Base-by-base conservation (phyloP, 2,888 invertebrate species). In the Agriopis leucophaearia region DNA sequence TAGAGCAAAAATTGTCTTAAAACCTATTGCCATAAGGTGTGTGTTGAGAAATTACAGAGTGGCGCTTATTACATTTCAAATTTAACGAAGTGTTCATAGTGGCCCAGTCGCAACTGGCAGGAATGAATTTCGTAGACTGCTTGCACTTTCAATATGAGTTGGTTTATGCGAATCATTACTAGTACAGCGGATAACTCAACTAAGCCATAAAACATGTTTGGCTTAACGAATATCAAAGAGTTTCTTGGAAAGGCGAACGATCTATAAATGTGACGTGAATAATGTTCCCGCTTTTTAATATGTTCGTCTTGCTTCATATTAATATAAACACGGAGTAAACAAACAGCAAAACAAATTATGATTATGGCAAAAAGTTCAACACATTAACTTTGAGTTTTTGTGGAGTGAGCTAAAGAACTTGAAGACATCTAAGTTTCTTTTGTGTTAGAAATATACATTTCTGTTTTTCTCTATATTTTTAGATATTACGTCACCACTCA, bases 141-240 rank as follows among this genome's bases (percentile, higher is more conserved):
- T 91, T 91, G 89, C 92, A 91, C 91, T 91, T 92, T 92, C 92
- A 83, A 88, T 88, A 83, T 75, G 79, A 81, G 76, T 87, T 81
- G 75, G 79, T 85, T 83, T 86, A 86, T 83, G 81, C 67, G 79
- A 84, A 82, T 81, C 75, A 76, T 82, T 83, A 84, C 82, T 82
- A 81, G 77, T 75, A 81, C 79, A 75, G 64, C 63, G 78, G 82
- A 85, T 81, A 81, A 79, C 78, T 80, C 74, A 69, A 70, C 59
- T 60, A 60, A 72, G 54, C 71, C 66, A 72, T 75, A 66, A 76
- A 73, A 72, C 66, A 68, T 74, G 66, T 73, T 78, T 76, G 69
- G 72, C 72, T 76, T 76, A 74, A 72, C 61, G 61, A 73, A 72
- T 75, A 74, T 76, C 78, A 77, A 76, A 78, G 70, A 69, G 42